Base-by-base conservation (phyloP, 2,888 invertebrate genomes). In the Cryptocheilus praepositus region DNA sequence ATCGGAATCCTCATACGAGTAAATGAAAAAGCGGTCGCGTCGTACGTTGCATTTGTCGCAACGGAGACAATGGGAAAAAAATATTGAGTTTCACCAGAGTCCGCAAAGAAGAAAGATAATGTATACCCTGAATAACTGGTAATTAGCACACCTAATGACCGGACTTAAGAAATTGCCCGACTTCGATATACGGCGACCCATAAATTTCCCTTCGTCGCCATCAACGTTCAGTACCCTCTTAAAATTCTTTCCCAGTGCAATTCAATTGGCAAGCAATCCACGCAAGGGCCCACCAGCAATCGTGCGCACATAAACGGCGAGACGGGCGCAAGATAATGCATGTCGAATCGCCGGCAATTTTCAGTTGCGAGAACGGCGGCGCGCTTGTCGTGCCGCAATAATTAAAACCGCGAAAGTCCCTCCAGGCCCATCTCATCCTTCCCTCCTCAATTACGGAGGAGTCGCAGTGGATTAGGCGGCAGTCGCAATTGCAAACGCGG, bases 401-500 rank as follows among this genome's bases (percentile, higher is more conserved):
- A 74, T 76, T 76, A 74, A 36, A 76, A 76, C 61, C 62, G 52
- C 58, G 45, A 52, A 18, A 64, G 46, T 64, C 59, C 58, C 61
- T 44, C n/a, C 28, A 51, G 59, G 69, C 54, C 57, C 58, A 36
- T 59, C 55, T 55, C 69, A n/a, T 28, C 51, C 53, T 28, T 56
- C 43, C 65, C 67, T 66, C 45, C 46, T 63, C 67, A 67, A 70
- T 73, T 70, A 64, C 70, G 36, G 45, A 28, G 49, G 46, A 61
- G 57, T 58, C 44, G 44, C 46, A 44, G 59, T 55, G 63, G 67
- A 77, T 74, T 76, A 67, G 73, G 67, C 52, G 56, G 19, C 64
- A 25, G 67, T 67, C 57, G 56, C 56, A 64, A 67, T 53, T 63
- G 64, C 58, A 58, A 62, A 46, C 44, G 21, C 49, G 62, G 60